A percentile compares a stretch with the other conserved stretches of the same genome.
Evolutionary conservation across 2,113 vertebrate genomes (phyloP).

Genomic region (Delphinapterus leucas): DNA sequence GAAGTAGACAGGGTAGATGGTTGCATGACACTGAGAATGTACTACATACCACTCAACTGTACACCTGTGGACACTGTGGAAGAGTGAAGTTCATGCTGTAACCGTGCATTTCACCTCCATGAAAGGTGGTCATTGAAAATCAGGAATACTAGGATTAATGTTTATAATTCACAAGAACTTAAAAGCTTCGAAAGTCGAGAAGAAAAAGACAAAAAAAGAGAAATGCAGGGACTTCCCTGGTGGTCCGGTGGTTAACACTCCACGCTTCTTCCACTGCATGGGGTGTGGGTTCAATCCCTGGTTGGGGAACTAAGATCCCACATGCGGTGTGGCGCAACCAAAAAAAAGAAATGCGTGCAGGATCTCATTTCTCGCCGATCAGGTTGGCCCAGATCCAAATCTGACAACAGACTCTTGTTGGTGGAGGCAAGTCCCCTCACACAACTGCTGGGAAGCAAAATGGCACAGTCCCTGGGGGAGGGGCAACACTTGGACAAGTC

Average conservation of each 20-base stretch:
- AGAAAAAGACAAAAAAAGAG: not conserved
- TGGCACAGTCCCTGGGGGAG: no score
- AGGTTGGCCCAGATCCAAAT: not conserved
- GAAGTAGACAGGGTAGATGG: not conserved
- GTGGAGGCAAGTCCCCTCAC: not conserved
- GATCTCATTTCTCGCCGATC: not conserved
- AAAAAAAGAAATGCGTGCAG: not conserved
- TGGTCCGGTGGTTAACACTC: no score
- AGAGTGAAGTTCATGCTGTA: not conserved
- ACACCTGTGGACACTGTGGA: not conserved
- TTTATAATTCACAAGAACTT: not conserved
- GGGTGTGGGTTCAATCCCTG: no score
- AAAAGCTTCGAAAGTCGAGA: not conserved
- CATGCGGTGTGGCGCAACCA: no score
- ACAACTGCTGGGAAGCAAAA: rapidly evolving
- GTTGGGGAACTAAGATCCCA: no score
- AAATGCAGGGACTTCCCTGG: not conserved
- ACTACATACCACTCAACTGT: no score
- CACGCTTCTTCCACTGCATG: no score
- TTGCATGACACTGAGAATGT: rapidly evolving
- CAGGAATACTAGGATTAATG: not conserved
- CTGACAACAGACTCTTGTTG: not conserved
- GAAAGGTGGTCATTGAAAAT: not conserved
- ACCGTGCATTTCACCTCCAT: not conserved
- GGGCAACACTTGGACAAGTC: not conserved